These are phyloP conservation scores for Sipha flava DNA, from an alignment of 1,140 invertebrate species.

Conservation along the genomic window DNA sequence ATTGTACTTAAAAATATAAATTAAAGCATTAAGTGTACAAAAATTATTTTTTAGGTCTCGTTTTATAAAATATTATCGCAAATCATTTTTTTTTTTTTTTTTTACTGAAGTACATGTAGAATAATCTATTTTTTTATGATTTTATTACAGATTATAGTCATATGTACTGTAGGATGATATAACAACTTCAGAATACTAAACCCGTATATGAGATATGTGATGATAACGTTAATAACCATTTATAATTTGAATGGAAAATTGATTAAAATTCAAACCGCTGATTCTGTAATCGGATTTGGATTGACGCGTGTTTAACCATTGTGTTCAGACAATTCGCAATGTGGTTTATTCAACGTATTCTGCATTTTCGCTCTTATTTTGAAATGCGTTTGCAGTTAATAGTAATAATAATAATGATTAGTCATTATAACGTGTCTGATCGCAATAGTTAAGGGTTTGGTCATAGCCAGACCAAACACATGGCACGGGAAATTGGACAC, in stretches of 20 bases:
- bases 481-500: neutral
- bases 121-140: neutral
- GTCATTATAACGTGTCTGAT: neutral
- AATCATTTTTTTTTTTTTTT: too few species aligned
- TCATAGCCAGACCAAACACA: neutral
- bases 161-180: neutral
- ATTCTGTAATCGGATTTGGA: neutral
- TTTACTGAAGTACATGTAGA: neutral
- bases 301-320: neutral
- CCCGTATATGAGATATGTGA: neutral
- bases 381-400: too few species aligned
- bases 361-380: neutral
- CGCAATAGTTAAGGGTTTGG: neutral
- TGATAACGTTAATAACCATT: too few species aligned
- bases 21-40: too few species aligned
- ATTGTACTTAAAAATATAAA: too few species aligned
- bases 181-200: neutral
- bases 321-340: neutral
- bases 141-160: neutral
- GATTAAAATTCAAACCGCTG: neutral
- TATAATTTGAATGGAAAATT: neutral
- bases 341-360: neutral
- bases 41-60: too few species aligned
- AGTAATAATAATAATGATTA: neutral
- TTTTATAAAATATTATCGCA: too few species aligned